A percentile compares a stretch with the other conserved stretches of the same genome.
These are phyloP conservation scores for Leucosticte australis DNA, from an alignment of 2,113 vertebrate genomes.

Conservation along the genomic window DNA sequence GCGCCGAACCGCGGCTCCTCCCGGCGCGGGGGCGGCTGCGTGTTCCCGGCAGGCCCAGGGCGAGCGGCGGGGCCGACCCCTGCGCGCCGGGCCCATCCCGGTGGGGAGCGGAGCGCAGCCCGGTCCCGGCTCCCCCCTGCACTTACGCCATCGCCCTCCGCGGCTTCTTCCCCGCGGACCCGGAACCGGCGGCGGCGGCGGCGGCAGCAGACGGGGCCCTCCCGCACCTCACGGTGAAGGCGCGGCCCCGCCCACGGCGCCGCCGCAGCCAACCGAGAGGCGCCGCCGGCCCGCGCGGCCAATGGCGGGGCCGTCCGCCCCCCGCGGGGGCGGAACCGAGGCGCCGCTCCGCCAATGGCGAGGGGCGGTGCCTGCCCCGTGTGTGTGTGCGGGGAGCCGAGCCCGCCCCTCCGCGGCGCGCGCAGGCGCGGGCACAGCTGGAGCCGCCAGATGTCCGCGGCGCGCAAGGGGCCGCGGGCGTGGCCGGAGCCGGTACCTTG, in stretches of 20 bases:
- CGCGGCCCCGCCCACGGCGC: neutral
- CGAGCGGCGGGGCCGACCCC: neutral
- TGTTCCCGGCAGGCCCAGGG: neutral
- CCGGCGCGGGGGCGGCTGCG: neutral
- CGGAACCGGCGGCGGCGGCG: neutral
- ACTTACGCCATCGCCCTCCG: constrained; percentile 56
- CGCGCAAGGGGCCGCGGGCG: rapidly evolving
- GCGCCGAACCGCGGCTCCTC: neutral
- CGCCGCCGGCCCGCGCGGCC: neutral
- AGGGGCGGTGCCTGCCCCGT: neutral
- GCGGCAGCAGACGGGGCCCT: neutral
- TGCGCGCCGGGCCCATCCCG: too few relatives aligned
- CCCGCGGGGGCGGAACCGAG: neutral
- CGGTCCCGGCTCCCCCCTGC: neutral
- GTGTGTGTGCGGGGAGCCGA: neutral
- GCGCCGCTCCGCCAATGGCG: neutral
- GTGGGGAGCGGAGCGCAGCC: neutral
- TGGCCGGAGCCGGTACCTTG: rapidly evolving
- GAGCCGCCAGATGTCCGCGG: neutral
- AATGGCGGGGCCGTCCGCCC: neutral
- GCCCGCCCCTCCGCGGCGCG: neutral
- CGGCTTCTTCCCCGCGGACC: neutral
- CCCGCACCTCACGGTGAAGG: neutral
- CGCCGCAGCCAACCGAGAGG: neutral
- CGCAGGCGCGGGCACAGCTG: neutral